These are phyloP conservation scores for Coreoperca whiteheadi DNA, from an alignment of 2,113 vertebrate genomes.

Conservation along the genomic window DNA sequence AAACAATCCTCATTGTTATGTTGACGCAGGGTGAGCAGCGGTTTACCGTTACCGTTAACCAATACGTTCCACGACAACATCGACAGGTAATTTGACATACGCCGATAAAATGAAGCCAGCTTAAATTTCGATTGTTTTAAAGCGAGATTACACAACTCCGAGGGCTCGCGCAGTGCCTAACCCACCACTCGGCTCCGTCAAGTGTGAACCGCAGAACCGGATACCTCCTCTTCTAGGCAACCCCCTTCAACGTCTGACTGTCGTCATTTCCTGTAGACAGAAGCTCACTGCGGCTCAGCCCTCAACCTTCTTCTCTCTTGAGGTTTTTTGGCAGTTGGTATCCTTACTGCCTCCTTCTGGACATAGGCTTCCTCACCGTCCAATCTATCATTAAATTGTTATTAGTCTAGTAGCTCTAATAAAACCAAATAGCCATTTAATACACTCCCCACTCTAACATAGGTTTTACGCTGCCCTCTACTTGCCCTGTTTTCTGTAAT, in stretches of 20 bases:
- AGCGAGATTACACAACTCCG: neutral
- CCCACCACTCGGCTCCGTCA: neutral
- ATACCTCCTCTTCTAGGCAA: slow-evolving; percentile 42
- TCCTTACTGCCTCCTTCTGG: too few species aligned
- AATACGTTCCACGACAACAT: neutral
- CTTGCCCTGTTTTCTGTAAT: neutral
- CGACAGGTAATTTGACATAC: rapidly evolving
- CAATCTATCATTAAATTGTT: neutral
- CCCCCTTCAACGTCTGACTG: slow-evolving; percentile 25
- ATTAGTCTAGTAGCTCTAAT: neutral
- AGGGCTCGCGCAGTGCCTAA: rapidly evolving
- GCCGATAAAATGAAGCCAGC: rapidly evolving
- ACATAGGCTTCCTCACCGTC: too few species aligned
- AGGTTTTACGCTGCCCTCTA: neutral
- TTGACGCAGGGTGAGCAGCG: slow-evolving; percentile 13
- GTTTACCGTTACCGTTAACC: neutral
- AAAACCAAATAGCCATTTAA: neutral
- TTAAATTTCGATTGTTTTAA: neutral
- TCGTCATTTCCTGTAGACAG: slow-evolving; percentile 66
- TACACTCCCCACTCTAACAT: neutral
- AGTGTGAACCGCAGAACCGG: slow-evolving; percentile 39
- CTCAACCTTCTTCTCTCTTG: neutral
- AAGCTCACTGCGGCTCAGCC: slow-evolving; percentile 9
- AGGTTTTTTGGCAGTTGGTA: neutral
- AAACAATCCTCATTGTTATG: slow-evolving; percentile 28